phyloP scores from a whole-genome alignment of 2,113 vertebrate species.

The Chascanopsetta lugubris region DNA sequence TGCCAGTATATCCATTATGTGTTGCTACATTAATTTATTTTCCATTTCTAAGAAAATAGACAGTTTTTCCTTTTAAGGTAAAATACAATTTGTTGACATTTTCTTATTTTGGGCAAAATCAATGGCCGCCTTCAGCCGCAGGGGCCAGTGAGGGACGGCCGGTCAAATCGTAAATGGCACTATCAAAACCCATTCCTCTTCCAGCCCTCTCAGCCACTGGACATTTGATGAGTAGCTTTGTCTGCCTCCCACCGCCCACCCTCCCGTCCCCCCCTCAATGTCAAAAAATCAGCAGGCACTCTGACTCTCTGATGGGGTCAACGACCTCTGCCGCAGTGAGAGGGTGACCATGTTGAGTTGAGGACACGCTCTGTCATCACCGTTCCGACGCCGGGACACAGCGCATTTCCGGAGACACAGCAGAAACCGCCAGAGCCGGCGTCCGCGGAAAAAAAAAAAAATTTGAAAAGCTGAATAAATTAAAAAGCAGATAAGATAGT shows the following conservation, averaged over 20 bases:
- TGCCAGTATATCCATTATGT: too few species aligned
- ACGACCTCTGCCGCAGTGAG: conserved; percentile 64
- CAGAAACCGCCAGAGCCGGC: conserved; percentile 9
- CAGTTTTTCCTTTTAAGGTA: neutral
- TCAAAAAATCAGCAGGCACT: conserved; percentile 74
- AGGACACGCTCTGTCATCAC: conserved; percentile 59
- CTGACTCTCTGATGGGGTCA: conserved; percentile 74
- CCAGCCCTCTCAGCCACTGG: conserved; percentile 52
- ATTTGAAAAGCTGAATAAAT: conserved; percentile 44
- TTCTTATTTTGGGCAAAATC: conserved; percentile 30
- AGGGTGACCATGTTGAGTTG: conserved; percentile 62
- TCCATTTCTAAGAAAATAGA: too few species aligned
- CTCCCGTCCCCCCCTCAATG: conserved; percentile 68
- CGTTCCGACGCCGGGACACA: conserved; percentile 8
- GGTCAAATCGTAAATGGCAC: conserved; percentile 68
- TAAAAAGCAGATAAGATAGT: conserved; percentile 37
- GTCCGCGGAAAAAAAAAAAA: conserved; percentile 32
- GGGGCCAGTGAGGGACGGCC: conserved; percentile 33
- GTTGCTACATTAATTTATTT: too few species aligned
- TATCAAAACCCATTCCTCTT: conserved; percentile 63
- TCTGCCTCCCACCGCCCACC: too few species aligned
- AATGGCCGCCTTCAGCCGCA: conserved; percentile 29
- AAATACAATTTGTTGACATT: neutral
- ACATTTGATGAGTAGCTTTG: conserved; percentile 75
- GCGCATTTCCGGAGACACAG: conserved; percentile 32